Base-by-base conservation (phyloP, 2,797 vertebrate species). In the Hephaestus fuliginosus region DNA sequence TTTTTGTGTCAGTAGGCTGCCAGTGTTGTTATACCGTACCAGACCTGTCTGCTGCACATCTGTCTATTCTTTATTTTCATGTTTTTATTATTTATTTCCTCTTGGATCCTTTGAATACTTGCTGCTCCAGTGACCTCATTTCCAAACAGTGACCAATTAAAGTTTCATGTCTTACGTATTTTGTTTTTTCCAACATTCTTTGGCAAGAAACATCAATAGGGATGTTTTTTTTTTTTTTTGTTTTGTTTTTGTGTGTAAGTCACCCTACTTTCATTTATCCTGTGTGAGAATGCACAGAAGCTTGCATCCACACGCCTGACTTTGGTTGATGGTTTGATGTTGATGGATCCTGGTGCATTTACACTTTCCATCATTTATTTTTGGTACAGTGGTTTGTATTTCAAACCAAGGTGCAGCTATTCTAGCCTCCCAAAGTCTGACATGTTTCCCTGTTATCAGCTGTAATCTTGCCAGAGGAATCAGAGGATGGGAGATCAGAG, bases 391-490 rank as follows among this genome's bases (percentile, higher is more conserved):
- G 10, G 0, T 22, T 82, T 78, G 53, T 74, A 67, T 74, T 81
- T 49, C 49, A 30, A 57, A 78, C 73, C 67, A 52, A 3, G 55
- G n/a, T 20, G 46, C 74, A 33, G 51, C 52, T 76, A 10, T 82
- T 70, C 55, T 41, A 36, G 55, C 60, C 70, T 62, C 8, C 61
- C 44, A 63, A 69, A 52, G 63, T 67, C 81, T 67, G 69, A 39
- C 49, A 55, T 55, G 58, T 83, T 76, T 87, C 78, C 69, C 57
- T 58, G 66, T 81, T 88, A 80, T 89, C 81, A 70, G 86, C 72
- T 75, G 61, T 82, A 83, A 88, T 92, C 90, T 88, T 79, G 67
- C 77, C 77, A 57, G 63, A 78, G 81, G 55, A 85, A 89, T 90
- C 83, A 46, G 79, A 76, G 56, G 70, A 68, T 36, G 20, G 17